These are phyloP conservation scores for Bubalus kerabau DNA, from an alignment of 2,113 vertebrate genomes.

Conservation along the genomic window DNA sequence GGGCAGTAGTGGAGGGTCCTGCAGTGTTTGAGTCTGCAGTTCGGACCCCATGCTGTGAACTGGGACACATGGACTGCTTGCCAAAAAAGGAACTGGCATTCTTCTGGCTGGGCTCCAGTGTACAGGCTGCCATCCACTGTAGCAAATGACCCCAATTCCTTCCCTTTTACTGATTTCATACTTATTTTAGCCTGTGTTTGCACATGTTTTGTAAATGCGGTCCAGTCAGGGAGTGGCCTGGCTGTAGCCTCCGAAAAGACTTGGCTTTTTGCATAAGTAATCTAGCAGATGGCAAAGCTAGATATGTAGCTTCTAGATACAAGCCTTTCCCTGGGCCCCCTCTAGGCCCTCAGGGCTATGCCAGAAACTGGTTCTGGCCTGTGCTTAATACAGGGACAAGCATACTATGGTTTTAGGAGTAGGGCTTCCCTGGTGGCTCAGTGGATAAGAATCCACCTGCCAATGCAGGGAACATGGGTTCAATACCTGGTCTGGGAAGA, in stretches of 20 bases:
- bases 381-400: not conserved
- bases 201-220: not conserved
- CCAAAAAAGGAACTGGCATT: not conserved
- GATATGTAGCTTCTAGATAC: not conserved
- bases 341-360: not conserved
- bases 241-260: not conserved
- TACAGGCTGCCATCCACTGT: not conserved
- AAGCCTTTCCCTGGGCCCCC: not conserved
- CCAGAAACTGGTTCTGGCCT: not conserved
- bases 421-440: not conserved
- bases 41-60: not conserved
- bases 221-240: not conserved
- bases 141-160: not conserved
- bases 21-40: not conserved
- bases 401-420: not conserved
- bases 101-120: not conserved
- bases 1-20: not conserved
- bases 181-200: not conserved
- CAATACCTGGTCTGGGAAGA: not conserved
- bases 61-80: not conserved
- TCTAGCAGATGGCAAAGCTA: not conserved
- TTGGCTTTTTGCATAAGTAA: not conserved
- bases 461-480: not conserved
- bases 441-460: not conserved
- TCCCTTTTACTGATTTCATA: not conserved